phyloP scores from a whole-genome alignment of 2,888 invertebrate species.

The Phyto melanocephala region DNA sequence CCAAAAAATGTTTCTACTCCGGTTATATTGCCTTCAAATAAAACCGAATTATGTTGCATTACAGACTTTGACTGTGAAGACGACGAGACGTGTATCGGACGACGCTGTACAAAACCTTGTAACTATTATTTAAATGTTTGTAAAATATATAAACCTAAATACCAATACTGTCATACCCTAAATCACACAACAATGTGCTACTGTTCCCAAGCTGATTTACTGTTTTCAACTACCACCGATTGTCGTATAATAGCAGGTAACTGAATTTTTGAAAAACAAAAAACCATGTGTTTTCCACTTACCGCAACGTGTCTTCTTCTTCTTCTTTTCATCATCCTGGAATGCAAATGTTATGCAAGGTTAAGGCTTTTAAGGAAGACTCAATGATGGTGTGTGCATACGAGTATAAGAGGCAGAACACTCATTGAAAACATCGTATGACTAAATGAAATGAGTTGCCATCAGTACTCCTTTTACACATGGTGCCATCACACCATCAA shows the following conservation, averaged over 20 bases:
- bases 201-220: conserved; percentile 79
- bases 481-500: conserved; percentile 32
- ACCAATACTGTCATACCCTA: conserved; percentile 80
- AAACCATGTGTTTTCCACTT: conserved; percentile 64
- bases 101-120: conserved; percentile 81
- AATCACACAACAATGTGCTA: conserved; percentile 81
- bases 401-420: not conserved
- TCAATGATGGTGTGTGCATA: conserved; percentile 48
- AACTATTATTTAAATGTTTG: conserved; percentile 74
- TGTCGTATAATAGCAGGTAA: conserved; percentile 84
- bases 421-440: conserved; percentile 51
- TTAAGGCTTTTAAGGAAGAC: conserved; percentile 54
- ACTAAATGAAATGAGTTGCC: conserved; percentile 50
- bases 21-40: conserved; percentile 28
- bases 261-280: conserved; percentile 67
- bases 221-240: conserved; percentile 78
- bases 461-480: conserved; percentile 7
- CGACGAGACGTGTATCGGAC: conserved; percentile 79
- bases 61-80: conserved; percentile 77
- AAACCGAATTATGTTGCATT: conserved; percentile 68
- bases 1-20: not conserved
- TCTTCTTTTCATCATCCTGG: conserved; percentile 55
- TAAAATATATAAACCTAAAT: conserved; percentile 77
- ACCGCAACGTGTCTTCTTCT: conserved; percentile 56
- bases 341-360: conserved; percentile 64